phyloP scores from a whole-genome alignment of 2,113 vertebrate species.

The Atherinomorus stipes region DNA sequence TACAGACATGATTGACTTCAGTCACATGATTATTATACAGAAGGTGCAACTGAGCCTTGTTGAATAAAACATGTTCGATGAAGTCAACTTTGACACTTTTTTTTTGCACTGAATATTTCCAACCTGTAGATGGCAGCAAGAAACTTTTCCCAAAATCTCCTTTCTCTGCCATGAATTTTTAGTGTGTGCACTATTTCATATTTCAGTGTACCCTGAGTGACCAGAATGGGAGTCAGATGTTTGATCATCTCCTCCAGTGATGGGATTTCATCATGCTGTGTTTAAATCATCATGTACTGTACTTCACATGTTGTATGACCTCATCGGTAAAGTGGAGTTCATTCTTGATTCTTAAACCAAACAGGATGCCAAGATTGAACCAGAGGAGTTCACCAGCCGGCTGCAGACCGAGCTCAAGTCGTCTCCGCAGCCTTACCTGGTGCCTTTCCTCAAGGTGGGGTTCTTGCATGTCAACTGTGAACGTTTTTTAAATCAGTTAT shows the following conservation, averaged over 20 bases:
- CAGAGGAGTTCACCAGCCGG: constrained; percentile 90
- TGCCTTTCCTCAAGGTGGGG: constrained; percentile 91
- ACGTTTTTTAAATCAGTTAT: not conserved
- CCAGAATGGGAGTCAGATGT: not conserved
- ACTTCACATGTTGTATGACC: not conserved
- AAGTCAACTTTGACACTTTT: constrained; percentile 2
- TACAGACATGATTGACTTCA: not conserved
- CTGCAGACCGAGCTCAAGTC: constrained; percentile 91
- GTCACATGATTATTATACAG: not conserved
- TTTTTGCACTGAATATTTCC: constrained; percentile 45
- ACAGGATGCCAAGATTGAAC: constrained; percentile 91
- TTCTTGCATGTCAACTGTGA: not conserved
- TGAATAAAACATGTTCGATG: not conserved
- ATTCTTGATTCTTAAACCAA: not conserved
- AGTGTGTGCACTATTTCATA: constrained; percentile 10
- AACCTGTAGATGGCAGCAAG: constrained; percentile 78
- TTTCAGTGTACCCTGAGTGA: constrained; percentile 37
- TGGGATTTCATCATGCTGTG: constrained; percentile 26
- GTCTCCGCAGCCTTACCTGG: constrained; percentile 91
- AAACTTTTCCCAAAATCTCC: constrained; percentile 43
- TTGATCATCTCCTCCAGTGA: constrained; percentile 20
- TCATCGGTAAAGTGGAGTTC: constrained; percentile 7
- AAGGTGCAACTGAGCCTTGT: not conserved
- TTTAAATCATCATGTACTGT: constrained; percentile 13
- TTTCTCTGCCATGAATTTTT: constrained; percentile 9